Evolutionary conservation across 2,113 vertebrate genomes (phyloP), one percentile per base, ranked within the genome.

Genomic region (Podiceps cristatus): DNA sequence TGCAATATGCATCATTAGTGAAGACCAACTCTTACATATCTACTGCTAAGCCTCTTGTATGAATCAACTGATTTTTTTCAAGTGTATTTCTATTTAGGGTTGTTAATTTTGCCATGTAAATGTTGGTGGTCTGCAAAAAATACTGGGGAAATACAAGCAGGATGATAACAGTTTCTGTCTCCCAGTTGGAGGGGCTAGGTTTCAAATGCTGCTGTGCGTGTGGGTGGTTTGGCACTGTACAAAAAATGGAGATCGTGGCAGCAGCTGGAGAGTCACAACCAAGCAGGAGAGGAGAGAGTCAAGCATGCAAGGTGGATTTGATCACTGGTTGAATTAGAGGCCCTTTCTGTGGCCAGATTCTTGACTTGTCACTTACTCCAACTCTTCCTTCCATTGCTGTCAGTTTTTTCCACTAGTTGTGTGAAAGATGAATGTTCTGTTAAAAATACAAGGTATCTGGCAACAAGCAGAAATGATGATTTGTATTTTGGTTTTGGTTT

Each of bases 161-260:
- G 42, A 66, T 77, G 37, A 31, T 81, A 10, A 11, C 3, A 8
- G 5, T 53, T 91, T 74, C 5, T 55, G 18, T 63, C 42, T 78
- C 10, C 29, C 22, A 18, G 37, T 52, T 74, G 50, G 31, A 69
- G 11, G 3, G 31, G 25, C 66, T 89, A 66, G 50, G 27, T 64
- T 86, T 47, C 3, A 20, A 47, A 19, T 67, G 16, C 37, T 76
- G 67, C 63, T 0, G 0, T 6, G 33, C 0, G 0, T 7, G 24
- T 42, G 55, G 27, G 29, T 69, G 42, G 10, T 40, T 89, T 91
- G 72, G 24, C 35, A 67, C 40, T 4, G 2, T 18, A 2, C 20
- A 16, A 25, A 55, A 60, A 42, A 35, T 4, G 40, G 37, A 78
- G 56, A 47, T 52, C 7, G 24, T 0, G 0, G n/a, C 58, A 64